Conservation (phyloP, 1,140 invertebrate species). For the roundworm (Caenorhabditis elegans) region WBcel235 BX284604.4:11494501-11495000, state of each 20-base stretch:
- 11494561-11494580: neutral
- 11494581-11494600: neutral
- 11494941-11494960: neutral
- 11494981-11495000: constrained; percentile 24
- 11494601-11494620: neutral
- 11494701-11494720: too few relatives aligned
- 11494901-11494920: constrained; percentile 16
- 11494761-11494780: too few relatives aligned
- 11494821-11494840: too few relatives aligned
- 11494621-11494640: too few relatives aligned
- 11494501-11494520: neutral
- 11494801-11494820: too few relatives aligned
- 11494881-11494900: neutral
- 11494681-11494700: too few relatives aligned
- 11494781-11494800: too few relatives aligned
- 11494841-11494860: too few relatives aligned
- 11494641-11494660: too few relatives aligned
- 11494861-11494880: neutral
- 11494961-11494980: neutral
- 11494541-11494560: neutral
- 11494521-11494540: neutral
- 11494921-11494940: neutral
- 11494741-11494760: too few relatives aligned
- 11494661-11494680: too few relatives aligned
- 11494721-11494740: too few relatives aligned